These are phyloP conservation scores for Zaprionus capensis DNA, from an alignment of 1,140 invertebrate genomes.

Conservation along the genomic window DNA sequence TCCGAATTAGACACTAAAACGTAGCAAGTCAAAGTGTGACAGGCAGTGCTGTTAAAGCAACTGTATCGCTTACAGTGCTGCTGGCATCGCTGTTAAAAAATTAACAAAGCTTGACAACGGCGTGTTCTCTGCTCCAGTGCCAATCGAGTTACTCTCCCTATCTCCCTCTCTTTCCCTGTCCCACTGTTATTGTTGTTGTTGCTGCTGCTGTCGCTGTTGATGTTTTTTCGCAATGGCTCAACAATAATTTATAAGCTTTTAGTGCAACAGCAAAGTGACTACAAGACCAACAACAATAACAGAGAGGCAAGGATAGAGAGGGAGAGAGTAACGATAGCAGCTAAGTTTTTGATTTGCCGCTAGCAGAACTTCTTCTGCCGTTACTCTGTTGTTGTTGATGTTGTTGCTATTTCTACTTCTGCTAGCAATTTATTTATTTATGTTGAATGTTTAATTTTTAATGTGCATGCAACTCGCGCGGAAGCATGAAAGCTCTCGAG, in stretches of 20 bases:
- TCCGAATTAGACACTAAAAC: conserved; percentile 20
- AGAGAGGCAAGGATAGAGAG: not conserved
- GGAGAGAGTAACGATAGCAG: not conserved
- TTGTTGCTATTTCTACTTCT: conserved; percentile 61
- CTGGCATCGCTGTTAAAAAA: conserved; percentile 62
- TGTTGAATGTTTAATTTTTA: conserved; percentile 78
- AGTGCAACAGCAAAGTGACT: conserved; percentile 68
- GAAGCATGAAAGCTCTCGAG: conserved; percentile 14
- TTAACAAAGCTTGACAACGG: conserved; percentile 64
- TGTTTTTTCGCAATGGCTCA: conserved; percentile 49
- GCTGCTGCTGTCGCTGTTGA: conserved; percentile 36
- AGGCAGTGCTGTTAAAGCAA: conserved; percentile 19
- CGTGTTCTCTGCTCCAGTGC: conserved; percentile 35
- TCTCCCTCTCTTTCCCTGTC: not conserved
- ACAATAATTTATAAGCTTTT: conserved; percentile 82
- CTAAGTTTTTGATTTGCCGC: conserved; percentile 73
- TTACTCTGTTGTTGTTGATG: conserved; percentile 39
- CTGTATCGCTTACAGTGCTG: conserved; percentile 40
- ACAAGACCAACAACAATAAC: conserved; percentile 41
- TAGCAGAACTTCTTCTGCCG: conserved; percentile 27
- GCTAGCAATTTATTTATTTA: conserved; percentile 77
- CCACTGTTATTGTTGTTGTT: conserved; percentile 19
- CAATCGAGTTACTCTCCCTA: conserved; percentile 42
- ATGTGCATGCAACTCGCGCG: conserved; percentile 72
- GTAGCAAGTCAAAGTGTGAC: conserved; percentile 38